Percentiles rank a stretch among this genome's conserved stretches.
Evolutionary conservation across 2,797 vertebrate species (phyloP).

Genomic region (Betta splendens): DNA sequence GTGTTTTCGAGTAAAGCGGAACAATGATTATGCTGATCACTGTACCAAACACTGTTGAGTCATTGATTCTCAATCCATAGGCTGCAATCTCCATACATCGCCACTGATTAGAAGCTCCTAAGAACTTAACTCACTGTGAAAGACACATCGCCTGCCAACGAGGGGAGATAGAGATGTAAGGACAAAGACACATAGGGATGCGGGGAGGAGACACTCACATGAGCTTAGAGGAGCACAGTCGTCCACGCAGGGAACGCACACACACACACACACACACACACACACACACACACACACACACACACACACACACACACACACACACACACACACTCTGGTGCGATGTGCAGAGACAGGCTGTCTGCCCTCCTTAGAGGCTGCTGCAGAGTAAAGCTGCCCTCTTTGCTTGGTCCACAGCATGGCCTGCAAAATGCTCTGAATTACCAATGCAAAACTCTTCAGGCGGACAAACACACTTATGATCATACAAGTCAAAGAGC

Average conservation of each 20-base stretch:
- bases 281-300: no score
- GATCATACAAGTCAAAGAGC: no score
- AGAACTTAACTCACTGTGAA: slow-evolving; percentile 65
- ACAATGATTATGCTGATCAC: slow-evolving; percentile 69
- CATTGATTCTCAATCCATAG: slow-evolving; percentile 74
- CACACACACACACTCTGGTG: slow-evolving; percentile 58
- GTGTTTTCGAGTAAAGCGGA: slow-evolving; percentile 65
- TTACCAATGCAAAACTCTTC: slow-evolving; percentile 49
- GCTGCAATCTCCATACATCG: slow-evolving; percentile 65
- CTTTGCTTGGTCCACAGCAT: slow-evolving; percentile 47
- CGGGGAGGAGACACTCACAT: slow-evolving; percentile 24
- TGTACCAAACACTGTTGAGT: slow-evolving; percentile 69
- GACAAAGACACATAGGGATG: slow-evolving; percentile 28
- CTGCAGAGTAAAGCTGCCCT: slow-evolving; percentile 48
- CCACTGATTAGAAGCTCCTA: slow-evolving; percentile 62
- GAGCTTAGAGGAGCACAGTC: slow-evolving; percentile 46
- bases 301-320: slow-evolving; percentile 43
- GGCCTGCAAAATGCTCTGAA: slow-evolving; percentile 64
- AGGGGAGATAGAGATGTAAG: slow-evolving; percentile 25
- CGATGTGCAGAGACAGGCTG: slow-evolving; percentile 70
- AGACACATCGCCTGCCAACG: slow-evolving; percentile 38
- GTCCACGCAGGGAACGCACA: slow-evolving; percentile 42
- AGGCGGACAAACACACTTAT: slow-evolving; percentile 47
- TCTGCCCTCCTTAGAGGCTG: slow-evolving; percentile 67
- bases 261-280: slow-evolving; percentile 25